phyloP scores from a whole-genome alignment of 2,888 invertebrate genomes.

The Apodemia duryi region DNA sequence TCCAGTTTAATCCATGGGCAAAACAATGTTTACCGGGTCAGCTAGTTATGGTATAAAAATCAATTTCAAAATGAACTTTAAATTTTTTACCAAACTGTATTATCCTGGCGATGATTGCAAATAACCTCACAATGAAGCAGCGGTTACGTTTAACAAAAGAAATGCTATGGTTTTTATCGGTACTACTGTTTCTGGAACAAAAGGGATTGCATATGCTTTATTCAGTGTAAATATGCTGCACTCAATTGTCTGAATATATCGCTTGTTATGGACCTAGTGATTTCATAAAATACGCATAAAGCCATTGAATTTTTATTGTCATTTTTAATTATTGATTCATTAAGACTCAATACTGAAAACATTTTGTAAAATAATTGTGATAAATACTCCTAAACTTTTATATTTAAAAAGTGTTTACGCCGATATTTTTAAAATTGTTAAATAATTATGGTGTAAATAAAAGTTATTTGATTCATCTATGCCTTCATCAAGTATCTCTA shows the following conservation, averaged over 20 bases:
- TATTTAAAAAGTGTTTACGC: not conserved
- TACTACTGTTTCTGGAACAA: slow-evolving; percentile 27
- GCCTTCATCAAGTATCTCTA: no score
- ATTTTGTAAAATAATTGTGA: not conserved
- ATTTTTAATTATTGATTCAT: no score
- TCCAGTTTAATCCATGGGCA: no score
- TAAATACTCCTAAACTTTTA: not conserved
- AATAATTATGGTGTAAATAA: no score
- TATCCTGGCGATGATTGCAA: not conserved
- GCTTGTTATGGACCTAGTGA: slow-evolving; percentile 24
- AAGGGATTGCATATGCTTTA: slow-evolving; percentile 34
- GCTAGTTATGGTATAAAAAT: no score
- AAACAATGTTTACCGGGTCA: no score
- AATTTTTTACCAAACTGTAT: not conserved
- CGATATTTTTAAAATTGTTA: no score
- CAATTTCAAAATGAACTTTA: not conserved
- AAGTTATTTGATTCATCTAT: slow-evolving; percentile 17
- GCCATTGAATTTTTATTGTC: not conserved
- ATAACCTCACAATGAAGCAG: slow-evolving; percentile 9
- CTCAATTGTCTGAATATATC: slow-evolving; percentile 28
- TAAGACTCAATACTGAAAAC: no score
- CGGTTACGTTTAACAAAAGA: slow-evolving; percentile 25
- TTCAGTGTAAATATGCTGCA: slow-evolving; percentile 31
- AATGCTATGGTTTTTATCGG: slow-evolving; percentile 31
- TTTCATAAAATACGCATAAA: slow-evolving; percentile 17